These are phyloP conservation scores for Nibea coibor DNA, from an alignment of 2,113 vertebrate genomes.

Conservation along the genomic window DNA sequence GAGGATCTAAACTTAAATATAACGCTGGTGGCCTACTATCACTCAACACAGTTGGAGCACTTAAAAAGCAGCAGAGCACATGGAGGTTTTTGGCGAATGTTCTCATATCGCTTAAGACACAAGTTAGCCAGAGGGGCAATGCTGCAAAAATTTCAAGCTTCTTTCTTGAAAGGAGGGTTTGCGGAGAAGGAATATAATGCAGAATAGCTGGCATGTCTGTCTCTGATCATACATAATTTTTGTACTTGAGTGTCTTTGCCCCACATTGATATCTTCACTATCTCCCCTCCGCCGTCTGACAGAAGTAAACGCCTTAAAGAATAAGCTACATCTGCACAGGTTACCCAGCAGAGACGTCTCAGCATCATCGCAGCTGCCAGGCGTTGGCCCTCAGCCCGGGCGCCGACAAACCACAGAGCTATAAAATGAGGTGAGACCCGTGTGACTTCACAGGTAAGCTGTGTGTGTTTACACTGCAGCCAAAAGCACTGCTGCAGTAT, in stretches of 20 bases:
- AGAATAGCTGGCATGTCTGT: not conserved
- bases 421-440: constrained; percentile 40
- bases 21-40: not conserved
- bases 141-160: not conserved
- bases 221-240: not conserved
- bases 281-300: not conserved
- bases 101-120: not conserved
- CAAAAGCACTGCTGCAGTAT: constrained; percentile 48
- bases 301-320: not conserved
- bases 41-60: not conserved
- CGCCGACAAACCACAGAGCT: constrained; percentile 30
- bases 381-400: constrained; percentile 22
- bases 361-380: constrained; percentile 20
- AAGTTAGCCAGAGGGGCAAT: not conserved
- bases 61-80: not conserved
- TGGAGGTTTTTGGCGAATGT: not conserved
- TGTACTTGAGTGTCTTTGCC: not conserved
- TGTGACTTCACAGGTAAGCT: constrained; percentile 46
- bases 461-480: constrained; percentile 41
- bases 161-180: not conserved
- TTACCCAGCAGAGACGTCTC: constrained; percentile 19
- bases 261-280: not conserved
- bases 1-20: not conserved
- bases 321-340: constrained; percentile 11
- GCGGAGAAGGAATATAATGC: not conserved